phyloP scores from a whole-genome alignment of 1,140 invertebrate species.

The Drosophila tsacasi region DNA sequence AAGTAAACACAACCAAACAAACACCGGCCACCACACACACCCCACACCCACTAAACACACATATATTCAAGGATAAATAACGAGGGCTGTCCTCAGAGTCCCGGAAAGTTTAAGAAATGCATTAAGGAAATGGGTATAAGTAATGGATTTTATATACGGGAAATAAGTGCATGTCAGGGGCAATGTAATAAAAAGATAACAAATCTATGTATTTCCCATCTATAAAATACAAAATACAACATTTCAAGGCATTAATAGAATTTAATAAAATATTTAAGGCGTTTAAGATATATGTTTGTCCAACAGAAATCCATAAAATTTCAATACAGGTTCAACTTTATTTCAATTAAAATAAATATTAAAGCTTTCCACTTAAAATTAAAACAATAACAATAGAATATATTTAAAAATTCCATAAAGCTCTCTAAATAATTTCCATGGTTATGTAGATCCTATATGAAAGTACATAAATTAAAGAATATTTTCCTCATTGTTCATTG shows the following conservation, averaged over 20 bases:
- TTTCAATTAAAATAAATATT: not conserved
- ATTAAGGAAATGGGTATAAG: conserved; percentile 18
- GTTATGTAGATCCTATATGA: not conserved
- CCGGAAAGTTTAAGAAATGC: conserved; percentile 17
- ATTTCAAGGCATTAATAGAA: not conserved
- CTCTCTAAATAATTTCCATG: not conserved
- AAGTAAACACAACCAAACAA: conserved; percentile 79
- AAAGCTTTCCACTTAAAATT: not conserved
- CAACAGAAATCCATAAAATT: not conserved
- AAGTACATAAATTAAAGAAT: conserved; percentile 16
- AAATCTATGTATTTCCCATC: no score
- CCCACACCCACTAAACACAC: not conserved
- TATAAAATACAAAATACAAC: no score
- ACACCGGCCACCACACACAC: conserved; percentile 19
- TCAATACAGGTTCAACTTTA: not conserved
- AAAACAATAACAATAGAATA: not conserved
- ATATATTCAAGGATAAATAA: conserved; percentile 17
- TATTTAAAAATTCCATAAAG: not conserved
- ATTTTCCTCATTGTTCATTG: conserved; percentile 7
- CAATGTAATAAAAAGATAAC: not conserved
- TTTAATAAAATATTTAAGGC: not conserved
- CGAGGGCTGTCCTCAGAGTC: conserved; percentile 32
- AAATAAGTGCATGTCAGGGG: not conserved
- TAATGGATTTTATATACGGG: not conserved
- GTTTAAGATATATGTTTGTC: not conserved